Base-by-base conservation (phyloP, 2,888 invertebrate genomes). In the Drosophila neonasuta region DNA sequence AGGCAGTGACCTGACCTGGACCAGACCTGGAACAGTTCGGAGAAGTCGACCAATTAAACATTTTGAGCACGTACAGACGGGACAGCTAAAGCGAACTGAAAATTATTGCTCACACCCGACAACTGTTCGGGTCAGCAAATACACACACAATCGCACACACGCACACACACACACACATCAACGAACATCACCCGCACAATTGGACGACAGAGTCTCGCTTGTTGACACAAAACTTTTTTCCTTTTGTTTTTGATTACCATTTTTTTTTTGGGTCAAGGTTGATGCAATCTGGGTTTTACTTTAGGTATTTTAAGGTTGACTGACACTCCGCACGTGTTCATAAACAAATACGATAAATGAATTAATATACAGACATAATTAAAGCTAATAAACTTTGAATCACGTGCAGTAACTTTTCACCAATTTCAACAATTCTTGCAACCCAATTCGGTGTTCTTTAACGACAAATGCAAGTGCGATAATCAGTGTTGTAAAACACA, bases 61-160 rank as follows among this genome's bases (percentile, higher is more conserved):
- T 73, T 81, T 68, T 71, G 59, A 63, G 63, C 80, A 80, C 85
- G 80, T 80, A 63, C 81, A 34, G 30, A 50, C 29, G 54, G 42
- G 30, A 50, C 29, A 50, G 42, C 41, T 74, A 55, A 55, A 62
- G 49, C 63, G 55, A 64, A 73, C 58, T 55, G 20, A 30, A 70
- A 74, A 65, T 74, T 74, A 73, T 74, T 65, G 54, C 50, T 39
- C 62, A 62, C 56, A 39, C 62, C 56, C 62, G 68, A 49, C 76
- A 49, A 60, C 36, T 42, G 61, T 68, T 60, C 55, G 39, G 68
- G 74, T 78, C 80, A 65, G 62, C 68, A 67, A 57, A 51, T 45
- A 69, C 36, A 57, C 24, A 52, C 61, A 58, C 50, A 52, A 55
- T 48, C 51, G 51, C 59, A 50, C 61, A 57, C 56, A 52, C 61